phyloP scores from a whole-genome alignment of 2,113 vertebrate genomes.

The Perca fluviatilis region DNA sequence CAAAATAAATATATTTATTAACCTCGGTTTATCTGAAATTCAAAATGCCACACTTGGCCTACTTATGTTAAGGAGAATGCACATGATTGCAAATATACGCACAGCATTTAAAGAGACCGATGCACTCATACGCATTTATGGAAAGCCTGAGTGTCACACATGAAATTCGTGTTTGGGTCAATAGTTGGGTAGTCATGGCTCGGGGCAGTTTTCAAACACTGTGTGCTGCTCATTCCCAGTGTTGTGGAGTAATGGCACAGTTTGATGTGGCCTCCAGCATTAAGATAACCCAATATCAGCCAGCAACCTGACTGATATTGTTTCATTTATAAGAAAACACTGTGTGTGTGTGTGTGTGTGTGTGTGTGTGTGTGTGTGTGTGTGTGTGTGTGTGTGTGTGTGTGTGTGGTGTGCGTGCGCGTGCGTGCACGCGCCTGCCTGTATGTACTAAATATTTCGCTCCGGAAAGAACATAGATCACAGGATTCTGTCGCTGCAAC shows the following conservation, averaged over 20 bases:
- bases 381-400: not conserved
- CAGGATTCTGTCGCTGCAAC: conserved; percentile 39
- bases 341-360: not conserved
- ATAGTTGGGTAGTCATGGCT: conserved; percentile 51
- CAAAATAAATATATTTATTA: conserved; percentile 44
- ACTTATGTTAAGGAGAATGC: conserved; percentile 39
- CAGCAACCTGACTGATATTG: conserved; percentile 67
- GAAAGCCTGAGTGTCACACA: conserved; percentile 34
- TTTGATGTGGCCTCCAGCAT: conserved; percentile 70
- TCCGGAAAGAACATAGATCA: conserved; percentile 46
- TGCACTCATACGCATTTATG: not conserved
- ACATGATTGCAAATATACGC: conserved; percentile 25
- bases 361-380: conserved; percentile 7
- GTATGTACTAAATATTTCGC: conserved; percentile 28
- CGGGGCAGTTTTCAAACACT: conserved; percentile 45
- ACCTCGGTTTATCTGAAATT: conserved; percentile 44
- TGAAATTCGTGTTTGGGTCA: conserved; percentile 65
- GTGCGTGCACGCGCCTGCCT: not conserved
- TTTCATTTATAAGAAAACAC: conserved; percentile 72
- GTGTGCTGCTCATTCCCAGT: conserved; percentile 60
- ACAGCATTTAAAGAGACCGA: conserved; percentile 6
- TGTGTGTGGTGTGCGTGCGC: conserved; percentile 8
- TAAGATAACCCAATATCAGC: conserved; percentile 72
- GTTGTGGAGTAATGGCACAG: conserved; percentile 60
- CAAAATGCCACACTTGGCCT: conserved; percentile 54